Evolutionary conservation across 2,888 invertebrate genomes (phyloP).

Genomic region (Cremastinae sp.): DNA sequence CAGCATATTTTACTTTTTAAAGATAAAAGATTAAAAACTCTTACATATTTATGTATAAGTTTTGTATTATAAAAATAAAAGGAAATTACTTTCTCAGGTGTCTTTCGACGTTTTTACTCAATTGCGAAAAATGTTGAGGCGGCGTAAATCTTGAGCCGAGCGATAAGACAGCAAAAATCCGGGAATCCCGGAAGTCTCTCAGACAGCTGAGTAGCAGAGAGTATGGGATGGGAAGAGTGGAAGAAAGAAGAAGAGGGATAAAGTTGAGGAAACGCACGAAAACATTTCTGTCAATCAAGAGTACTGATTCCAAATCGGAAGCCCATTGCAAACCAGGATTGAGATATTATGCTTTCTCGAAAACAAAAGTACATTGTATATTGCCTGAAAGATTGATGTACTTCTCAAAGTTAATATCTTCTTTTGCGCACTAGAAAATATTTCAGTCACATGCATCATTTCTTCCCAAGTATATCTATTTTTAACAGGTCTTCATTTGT

Average conservation of each 20-base stretch:
- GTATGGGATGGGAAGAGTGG: constrained; percentile 1
- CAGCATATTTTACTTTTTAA: too few relatives aligned
- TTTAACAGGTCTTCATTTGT: too few relatives aligned
- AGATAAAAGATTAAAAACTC: too few relatives aligned
- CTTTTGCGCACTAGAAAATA: constrained; percentile 28
- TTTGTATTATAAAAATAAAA: too few relatives aligned
- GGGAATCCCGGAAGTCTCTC: neutral
- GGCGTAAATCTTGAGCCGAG: neutral
- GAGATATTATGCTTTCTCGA: constrained; percentile 37
- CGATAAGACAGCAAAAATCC: neutral
- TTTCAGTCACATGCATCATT: constrained; percentile 20
- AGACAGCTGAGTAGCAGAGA: constrained; percentile 1
- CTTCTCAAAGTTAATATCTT: constrained; percentile 33
- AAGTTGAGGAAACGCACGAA: constrained; percentile 11
- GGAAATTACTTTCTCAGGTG: too few relatives aligned
- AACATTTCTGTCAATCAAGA: constrained; percentile 48
- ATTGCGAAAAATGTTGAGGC: too few relatives aligned
- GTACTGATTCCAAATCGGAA: constrained; percentile 19
- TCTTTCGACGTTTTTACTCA: too few relatives aligned
- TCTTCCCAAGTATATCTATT: too few relatives aligned
- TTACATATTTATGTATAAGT: too few relatives aligned
- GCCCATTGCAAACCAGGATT: constrained; percentile 18
- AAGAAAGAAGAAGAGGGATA: constrained; percentile 22
- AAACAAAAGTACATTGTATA: constrained; percentile 8
- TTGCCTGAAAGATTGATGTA: constrained; percentile 38